Percentiles rank a stretch among this genome's conserved stretches.
These are phyloP conservation scores for Bombyx mandarina DNA, from an alignment of 1,140 invertebrate species.

Conservation along the genomic window DNA sequence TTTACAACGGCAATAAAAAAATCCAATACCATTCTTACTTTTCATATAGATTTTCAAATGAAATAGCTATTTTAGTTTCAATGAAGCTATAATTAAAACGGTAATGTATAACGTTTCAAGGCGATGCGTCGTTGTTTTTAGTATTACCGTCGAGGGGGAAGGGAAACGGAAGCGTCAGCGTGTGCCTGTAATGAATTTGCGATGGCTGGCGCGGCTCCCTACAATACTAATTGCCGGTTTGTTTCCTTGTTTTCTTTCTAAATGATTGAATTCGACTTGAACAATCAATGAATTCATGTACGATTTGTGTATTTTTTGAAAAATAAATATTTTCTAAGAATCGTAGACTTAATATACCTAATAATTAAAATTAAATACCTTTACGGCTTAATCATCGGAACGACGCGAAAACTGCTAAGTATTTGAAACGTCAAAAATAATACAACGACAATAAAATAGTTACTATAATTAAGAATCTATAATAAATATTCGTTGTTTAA, in stretches of 20 bases:
- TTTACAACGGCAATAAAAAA: too few relatives aligned
- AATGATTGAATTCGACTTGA: slow-evolving; percentile 38
- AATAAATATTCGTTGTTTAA: too few relatives aligned
- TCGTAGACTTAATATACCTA: too few relatives aligned
- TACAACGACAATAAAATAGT: too few relatives aligned
- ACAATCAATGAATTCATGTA: slow-evolving; percentile 19
- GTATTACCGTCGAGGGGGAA: slow-evolving; percentile 3
- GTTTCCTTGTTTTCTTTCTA: slow-evolving; percentile 49
- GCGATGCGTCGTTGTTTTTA: not conserved
- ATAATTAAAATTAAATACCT: too few relatives aligned
- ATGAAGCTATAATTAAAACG: slow-evolving; percentile 3
- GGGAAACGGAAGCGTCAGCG: slow-evolving; percentile 62
- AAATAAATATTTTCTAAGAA: not conserved
- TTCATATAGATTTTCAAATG: too few relatives aligned
- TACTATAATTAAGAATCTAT: too few relatives aligned
- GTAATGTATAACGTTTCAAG: slow-evolving; percentile 21
- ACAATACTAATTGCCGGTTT: slow-evolving; percentile 52
- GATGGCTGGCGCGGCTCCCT: slow-evolving; percentile 52
- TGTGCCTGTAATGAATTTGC: slow-evolving; percentile 66
- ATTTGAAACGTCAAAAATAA: too few relatives aligned
- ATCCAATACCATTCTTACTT: too few relatives aligned
- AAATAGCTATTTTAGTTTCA: too few relatives aligned
- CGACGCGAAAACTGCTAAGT: too few relatives aligned
- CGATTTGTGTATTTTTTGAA: not conserved
- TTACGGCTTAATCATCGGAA: too few relatives aligned